These are phyloP conservation scores for Ctenosaura bakeri DNA, from an alignment of 2,797 vertebrate genomes.

Conservation along the genomic window DNA sequence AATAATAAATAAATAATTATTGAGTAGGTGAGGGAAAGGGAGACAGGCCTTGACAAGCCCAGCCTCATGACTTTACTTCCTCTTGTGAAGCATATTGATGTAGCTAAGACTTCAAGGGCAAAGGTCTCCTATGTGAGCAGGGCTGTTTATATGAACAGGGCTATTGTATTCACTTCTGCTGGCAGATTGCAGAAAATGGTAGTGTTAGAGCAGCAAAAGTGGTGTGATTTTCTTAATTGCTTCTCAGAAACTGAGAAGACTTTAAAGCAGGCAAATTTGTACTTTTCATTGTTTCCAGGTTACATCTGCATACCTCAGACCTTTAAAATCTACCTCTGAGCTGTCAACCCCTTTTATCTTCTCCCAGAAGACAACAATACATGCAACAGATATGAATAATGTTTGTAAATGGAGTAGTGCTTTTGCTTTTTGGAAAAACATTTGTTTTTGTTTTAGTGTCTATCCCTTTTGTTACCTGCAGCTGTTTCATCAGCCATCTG, in stretches of 20 bases:
- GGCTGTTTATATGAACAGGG: background rate
- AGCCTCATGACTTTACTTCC: background rate
- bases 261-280: conserved; percentile 14
- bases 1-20: too few relatives aligned
- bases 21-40: background rate
- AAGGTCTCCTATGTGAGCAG: background rate
- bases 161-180: background rate
- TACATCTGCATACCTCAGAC: background rate
- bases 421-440: conserved; percentile 41
- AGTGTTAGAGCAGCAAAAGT: background rate
- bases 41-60: background rate
- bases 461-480: conserved; percentile 56
- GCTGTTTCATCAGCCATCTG: conserved; percentile 62
- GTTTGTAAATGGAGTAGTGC: conserved; percentile 30
- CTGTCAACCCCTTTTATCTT: conserved; percentile 30
- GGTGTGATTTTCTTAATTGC: conserved; percentile 23
- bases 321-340: conserved; percentile 42
- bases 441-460: conserved; percentile 43
- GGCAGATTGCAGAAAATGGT: background rate
- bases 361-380: conserved; percentile 40
- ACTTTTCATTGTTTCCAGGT: conserved; percentile 32
- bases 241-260: conserved; percentile 2
- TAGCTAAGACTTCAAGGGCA: too few relatives aligned
- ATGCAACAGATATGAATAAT: conserved; percentile 48
- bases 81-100: too few relatives aligned